Evolutionary conservation across 2,888 invertebrate species (phyloP), one percentile per base, ranked within the genome.

Genomic region (Chironomus tentans): DNA sequence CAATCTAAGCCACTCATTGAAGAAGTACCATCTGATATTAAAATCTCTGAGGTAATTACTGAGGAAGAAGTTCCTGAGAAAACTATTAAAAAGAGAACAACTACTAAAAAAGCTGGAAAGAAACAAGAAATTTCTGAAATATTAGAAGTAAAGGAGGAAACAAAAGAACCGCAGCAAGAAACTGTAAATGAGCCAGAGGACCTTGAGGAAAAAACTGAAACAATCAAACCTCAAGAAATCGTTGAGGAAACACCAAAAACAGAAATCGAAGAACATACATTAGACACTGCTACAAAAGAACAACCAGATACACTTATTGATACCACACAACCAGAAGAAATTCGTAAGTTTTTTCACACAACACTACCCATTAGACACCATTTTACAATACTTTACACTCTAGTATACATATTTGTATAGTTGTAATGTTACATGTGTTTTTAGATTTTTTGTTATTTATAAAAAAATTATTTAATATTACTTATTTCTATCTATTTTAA

Each of bases 111-210:
- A 7, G 21, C 13, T n/a, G 71, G 71, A 2, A 71, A 56, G 28
- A 71, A 71, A 28, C 71, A 71, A n/a, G 71, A 71, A 56, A 77
- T 82, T 0, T 82, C 83, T 12, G 82, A 84, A 80, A 83, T 85
- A 21, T 78, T 82, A 1, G 84, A 84, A 28, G 82, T 84, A 2
- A 81, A 82, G 77, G 83, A 84, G 77, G 83, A 85, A 77, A 28
- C 81, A 6, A 80, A 83, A 78, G 77, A 79, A 74, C 82, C 82
- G 7, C 78, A 81, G 78, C 56, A 65, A 69, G 77, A 77, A 68
- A 71, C 77, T 10, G 28, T 78, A 10, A 80, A 71, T 22, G 71
- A 71, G 22, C 10, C 38, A 15, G n/a, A 71, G 5, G 71, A 24
- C 2, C 5, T 24, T n/a, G 47, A n/a, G 4, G 71, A 71, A 80